Evolutionary conservation across 2,797 vertebrate genomes (phyloP), one percentile per base, ranked within the genome.

Genomic region (Peromyscus melanophrys): DNA sequence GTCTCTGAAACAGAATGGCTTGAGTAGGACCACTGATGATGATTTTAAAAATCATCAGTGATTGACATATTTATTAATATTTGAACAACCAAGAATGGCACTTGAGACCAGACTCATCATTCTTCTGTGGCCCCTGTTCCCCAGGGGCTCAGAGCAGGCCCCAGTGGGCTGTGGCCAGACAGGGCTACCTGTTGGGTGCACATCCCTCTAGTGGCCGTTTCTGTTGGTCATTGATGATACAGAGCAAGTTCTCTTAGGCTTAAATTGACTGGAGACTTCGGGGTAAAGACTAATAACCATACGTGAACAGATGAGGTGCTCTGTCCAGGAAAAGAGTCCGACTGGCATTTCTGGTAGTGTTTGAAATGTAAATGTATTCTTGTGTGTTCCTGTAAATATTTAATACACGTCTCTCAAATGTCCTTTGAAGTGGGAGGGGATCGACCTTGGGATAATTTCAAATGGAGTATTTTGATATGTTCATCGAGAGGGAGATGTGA

Each of bases 401-500:
- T 99, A 99, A 99, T 99, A 99, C 92, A 65, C 99, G 99, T 99
- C 98, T 99, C 99, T 99, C 99, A 99, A 98, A 99, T 99, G 99
- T 99, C 98, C 99, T 98, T 98, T 98, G 98, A 98, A 98, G 97
- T 97, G 98, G 99, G 98, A 98, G 98, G 99, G 99, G 98, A 98
- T 97, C 98, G 97, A 98, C 98, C 98, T 92, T 98, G 99, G 99
- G 98, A 98, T 99, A 98, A 98, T 99, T 99, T 97, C 98, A 97
- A 99, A 98, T 98, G 98, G 99, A 99, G 99, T 99, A 99, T 99
- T 99, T 99, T 99, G 99, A 99, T 99, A 99, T 99, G 99, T 99
- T 99, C 99, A 99, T 99, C 99, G 98, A 99, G 98, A 99, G 99
- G 99, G 99, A 99, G 99, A 99, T 98, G 98, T 99, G 99, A 99